Base-by-base conservation (phyloP, 2,888 invertebrate genomes). In the Polydrusus cervinus region DNA sequence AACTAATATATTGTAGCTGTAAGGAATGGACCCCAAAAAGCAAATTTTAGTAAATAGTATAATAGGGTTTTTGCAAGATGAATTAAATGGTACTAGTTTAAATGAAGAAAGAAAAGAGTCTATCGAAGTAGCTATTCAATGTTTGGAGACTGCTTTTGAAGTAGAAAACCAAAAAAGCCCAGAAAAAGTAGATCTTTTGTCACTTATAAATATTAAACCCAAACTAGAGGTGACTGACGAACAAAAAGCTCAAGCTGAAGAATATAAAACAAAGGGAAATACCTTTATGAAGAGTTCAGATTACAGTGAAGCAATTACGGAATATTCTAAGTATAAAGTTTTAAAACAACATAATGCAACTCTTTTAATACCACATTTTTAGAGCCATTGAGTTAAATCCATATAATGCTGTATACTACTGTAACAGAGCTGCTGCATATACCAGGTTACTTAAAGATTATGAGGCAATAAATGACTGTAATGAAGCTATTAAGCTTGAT, bases 401-500 rank as follows among this genome's bases (percentile, higher is more conserved):
- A 25, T 91, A 91, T 77, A 98, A 98, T 89, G 94, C 98, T 0
- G 96, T 99, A 38, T 99, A 95, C 88, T 99, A 95, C 87, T 98
- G 98, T 87, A 99, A 99, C 86, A 92, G 99, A 80, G 99, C 99
- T 57, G 99, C 99, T 1, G 97, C 98, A 0, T 94, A 95, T 86
- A 97, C 95, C 85, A 96, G 97, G 85, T 88, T 98, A 79, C 94
- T 94, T 62, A 93, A 95, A 83, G 94, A 96, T 84, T 90, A 93
- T 71, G 90, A 92, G 76, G 97, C 98, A 11, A 93, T 99, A 67
- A 92, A 93, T 67, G 99, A 99, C 87, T 98, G 98, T 86, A 92
- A 94, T 81, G 92, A 93, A 55, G 98, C 99, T 6, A 89, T 99
- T 69, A 90, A 92, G 40, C 91, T 98, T 80, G 97, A 99, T 87